Evolutionary conservation across 2,113 vertebrate species (phyloP).

Genomic region (Phyllostomus hastatus): DNA sequence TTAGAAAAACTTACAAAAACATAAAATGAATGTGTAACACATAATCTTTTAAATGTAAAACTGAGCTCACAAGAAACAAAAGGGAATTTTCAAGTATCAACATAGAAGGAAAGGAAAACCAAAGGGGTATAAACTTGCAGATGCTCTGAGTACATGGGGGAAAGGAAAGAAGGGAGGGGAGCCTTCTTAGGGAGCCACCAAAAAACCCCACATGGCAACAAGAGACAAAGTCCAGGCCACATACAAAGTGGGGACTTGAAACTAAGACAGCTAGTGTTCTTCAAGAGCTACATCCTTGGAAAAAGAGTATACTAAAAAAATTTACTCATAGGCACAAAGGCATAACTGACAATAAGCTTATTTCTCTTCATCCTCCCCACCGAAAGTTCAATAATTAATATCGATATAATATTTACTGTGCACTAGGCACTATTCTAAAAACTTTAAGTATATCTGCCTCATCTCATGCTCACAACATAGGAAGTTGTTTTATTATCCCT

Average conservation of each 20-base stretch:
- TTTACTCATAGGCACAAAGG: background rate
- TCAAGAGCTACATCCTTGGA: background rate
- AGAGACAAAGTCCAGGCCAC: background rate
- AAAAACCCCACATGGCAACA: background rate
- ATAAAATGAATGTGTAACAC: background rate
- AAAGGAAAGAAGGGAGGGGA: background rate
- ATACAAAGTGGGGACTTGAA: background rate
- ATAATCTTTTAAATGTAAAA: background rate
- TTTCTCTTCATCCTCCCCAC: background rate
- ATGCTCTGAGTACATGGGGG: background rate
- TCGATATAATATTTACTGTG: background rate
- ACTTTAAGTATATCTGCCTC: background rate
- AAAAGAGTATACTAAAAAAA: background rate
- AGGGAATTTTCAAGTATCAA: background rate
- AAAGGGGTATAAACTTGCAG: background rate
- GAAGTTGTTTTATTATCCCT: background rate
- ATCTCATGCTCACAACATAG: background rate
- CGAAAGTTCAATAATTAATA: background rate
- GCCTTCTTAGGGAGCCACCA: background rate
- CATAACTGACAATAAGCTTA: background rate
- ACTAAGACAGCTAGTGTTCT: background rate
- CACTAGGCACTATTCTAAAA: background rate
- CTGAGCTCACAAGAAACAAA: background rate
- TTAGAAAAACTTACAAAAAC: slow-evolving; percentile 4
- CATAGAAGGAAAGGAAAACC: background rate